Evolutionary conservation across 2,113 vertebrate species (phyloP), one percentile per base, ranked within the genome.

Genomic region (Antechinus flavipes): DNA sequence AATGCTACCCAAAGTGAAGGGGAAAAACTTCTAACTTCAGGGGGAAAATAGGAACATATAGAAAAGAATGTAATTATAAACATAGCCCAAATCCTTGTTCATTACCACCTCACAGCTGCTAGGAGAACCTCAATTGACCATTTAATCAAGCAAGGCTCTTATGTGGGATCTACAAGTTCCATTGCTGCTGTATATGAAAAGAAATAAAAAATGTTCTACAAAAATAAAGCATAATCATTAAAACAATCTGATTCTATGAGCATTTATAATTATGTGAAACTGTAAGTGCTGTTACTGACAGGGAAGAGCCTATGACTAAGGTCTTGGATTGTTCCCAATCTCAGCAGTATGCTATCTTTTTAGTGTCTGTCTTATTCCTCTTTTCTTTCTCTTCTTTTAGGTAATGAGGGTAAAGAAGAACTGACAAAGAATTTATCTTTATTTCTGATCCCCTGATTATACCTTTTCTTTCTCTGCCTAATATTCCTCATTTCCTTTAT

Each of bases 101-200:
- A 14, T 50, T 93, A 23, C 42, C 10, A 27, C 24, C 27, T 93
- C 76, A 91, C 94, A 58, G 91, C 92, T 84, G 26, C 93, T 16
- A 97, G 94, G 96, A 93, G 89, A 98, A n/a, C 25, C 91, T 97
- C 93, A 97, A 95, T 93, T 96, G 96, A 97, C 95, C 96, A 93
- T 92, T 55, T 95, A 95, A 96, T 94, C 97, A 96, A 50, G 1
- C 27, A 54, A 84, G 91, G 68, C 19, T 94, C 35, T 95, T 95
- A 94, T 96, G 54, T 0, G 1, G 54, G 24, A 76, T 94, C 8
- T 95, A 61, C 2, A 50, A 55, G 92, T 90, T 93, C n/a, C 24
- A 9, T 94, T 90, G 94, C 46, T 23, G 3, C 96, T 93, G 50
- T 46, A 54, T 89, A 90, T 54, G 61, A 96, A 53, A 8, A 97